A percentile compares a stretch with the other conserved stretches of the same genome.
These are phyloP conservation scores for Linnaemya tessellans DNA, from an alignment of 2,888 invertebrate species.

Conservation along the genomic window DNA sequence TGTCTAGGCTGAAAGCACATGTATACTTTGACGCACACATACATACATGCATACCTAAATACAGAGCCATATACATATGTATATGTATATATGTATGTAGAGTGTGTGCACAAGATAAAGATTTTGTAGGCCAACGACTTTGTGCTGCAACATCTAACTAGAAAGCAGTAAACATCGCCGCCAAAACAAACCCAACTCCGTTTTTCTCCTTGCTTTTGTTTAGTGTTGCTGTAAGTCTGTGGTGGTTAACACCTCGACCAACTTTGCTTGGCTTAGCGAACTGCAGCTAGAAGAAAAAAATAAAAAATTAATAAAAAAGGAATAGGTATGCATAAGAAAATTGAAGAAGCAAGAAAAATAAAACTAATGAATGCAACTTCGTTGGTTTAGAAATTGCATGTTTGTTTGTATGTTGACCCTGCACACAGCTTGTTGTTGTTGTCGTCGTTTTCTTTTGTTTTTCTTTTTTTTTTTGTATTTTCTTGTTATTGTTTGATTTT, in stretches of 20 bases:
- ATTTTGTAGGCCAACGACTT: slow-evolving; percentile 71
- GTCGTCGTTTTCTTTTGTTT: slow-evolving; percentile 37
- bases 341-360: slow-evolving; percentile 17
- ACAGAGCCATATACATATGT: too few species aligned
- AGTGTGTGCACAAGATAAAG: slow-evolving; percentile 3
- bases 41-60: not conserved
- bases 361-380: slow-evolving; percentile 33
- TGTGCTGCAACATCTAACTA: slow-evolving; percentile 52
- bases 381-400: slow-evolving; percentile 62
- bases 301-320: not conserved
- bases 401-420: slow-evolving; percentile 77
- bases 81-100: not conserved
- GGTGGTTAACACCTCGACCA: slow-evolving; percentile 56
- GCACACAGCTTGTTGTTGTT: slow-evolving; percentile 78
- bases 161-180: slow-evolving; percentile 38
- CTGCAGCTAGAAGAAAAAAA: slow-evolving; percentile 28
- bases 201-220: not conserved
- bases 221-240: slow-evolving; percentile 43
- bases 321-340: slow-evolving; percentile 10
- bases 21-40: slow-evolving; percentile 1
- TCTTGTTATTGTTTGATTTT: slow-evolving; percentile 53
- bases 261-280: slow-evolving; percentile 61
- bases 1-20: slow-evolving; percentile 59
- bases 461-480: slow-evolving; percentile 38
- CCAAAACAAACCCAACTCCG: slow-evolving; percentile 26